Conservation (phyloP, 2,113 vertebrate genomes). For the Pyxicephalus adspersus region DNA sequence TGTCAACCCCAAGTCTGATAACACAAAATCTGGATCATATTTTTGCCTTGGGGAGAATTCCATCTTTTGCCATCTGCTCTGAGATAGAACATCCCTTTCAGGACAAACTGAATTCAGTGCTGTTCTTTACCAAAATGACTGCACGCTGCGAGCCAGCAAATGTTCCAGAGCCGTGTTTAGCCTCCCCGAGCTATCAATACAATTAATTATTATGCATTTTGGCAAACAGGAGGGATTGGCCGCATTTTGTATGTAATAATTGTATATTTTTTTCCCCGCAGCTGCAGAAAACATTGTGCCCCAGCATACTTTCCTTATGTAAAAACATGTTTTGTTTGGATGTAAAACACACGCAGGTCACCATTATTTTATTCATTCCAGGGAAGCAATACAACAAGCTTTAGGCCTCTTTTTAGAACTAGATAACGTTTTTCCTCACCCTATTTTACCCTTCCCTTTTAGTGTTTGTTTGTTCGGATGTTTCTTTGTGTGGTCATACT, state of each 20-base stretch:
- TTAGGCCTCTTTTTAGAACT: neutral
- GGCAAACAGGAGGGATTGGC: constrained; percentile 24
- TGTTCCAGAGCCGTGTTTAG: constrained; percentile 12
- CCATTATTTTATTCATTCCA: constrained; percentile 4
- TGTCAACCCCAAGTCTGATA: neutral
- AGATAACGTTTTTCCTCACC: neutral
- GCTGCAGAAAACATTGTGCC: constrained; percentile 48
- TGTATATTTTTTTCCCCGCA: constrained; percentile 47
- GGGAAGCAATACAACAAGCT: neutral
- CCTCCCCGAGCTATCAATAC: constrained; percentile 46
- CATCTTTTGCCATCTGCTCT: constrained; percentile 19
- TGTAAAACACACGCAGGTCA: constrained; percentile 20
- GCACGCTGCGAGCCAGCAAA: neutral
- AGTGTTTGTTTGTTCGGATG: neutral
- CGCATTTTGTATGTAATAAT: constrained; percentile 40
- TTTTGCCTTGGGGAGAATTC: constrained; percentile 9
- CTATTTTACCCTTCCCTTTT: neutral
- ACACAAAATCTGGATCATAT: neutral
- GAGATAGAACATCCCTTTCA: neutral
- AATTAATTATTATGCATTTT: constrained; percentile 50
- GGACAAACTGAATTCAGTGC: constrained; percentile 30
- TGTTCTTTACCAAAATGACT: constrained; percentile 22
- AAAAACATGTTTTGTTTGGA: constrained; percentile 53
- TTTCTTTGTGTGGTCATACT: neutral
- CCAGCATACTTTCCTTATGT: constrained; percentile 49